phyloP scores from a whole-genome alignment of 2,888 invertebrate species.

The Drosophila antonietae region DNA sequence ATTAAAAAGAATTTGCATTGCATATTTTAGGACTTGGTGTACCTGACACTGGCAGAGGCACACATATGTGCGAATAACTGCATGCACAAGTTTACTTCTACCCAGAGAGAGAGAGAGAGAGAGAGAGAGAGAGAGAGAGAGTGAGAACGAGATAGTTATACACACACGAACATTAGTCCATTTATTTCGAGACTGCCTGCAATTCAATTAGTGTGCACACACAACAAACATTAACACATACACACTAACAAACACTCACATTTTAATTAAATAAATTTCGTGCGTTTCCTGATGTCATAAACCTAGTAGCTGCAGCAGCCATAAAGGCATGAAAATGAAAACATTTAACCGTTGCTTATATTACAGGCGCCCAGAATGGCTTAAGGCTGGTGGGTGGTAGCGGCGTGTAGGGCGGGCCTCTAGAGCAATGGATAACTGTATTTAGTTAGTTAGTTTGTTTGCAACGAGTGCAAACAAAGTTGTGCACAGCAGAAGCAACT shows the following conservation, averaged over 20 bases:
- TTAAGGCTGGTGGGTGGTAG: not conserved
- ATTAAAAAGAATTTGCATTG: constrained; percentile 64
- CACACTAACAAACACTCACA: constrained; percentile 11
- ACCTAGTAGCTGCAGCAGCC: constrained; percentile 48
- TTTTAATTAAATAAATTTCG: constrained; percentile 77
- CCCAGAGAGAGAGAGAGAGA: not conserved
- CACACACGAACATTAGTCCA: constrained; percentile 38
- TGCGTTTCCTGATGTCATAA: constrained; percentile 67
- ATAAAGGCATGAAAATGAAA: constrained; percentile 69
- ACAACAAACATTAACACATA: constrained; percentile 6
- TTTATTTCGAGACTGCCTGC: constrained; percentile 49
- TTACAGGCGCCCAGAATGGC: constrained; percentile 26
- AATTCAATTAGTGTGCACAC: constrained; percentile 66
- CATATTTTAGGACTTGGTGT: constrained; percentile 12
- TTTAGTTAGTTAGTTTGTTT: constrained; percentile 59
- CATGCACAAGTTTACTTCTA: not conserved
- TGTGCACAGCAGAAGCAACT: constrained; percentile 48
- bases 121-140: not conserved
- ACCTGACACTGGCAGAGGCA: constrained; percentile 15
- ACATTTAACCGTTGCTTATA: constrained; percentile 69
- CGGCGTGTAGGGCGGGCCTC: not conserved
- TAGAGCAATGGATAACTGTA: constrained; percentile 3
- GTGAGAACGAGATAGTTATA: not conserved
- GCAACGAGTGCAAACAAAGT: constrained; percentile 68
- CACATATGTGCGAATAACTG: not conserved